Conservation (phyloP, 2,797 vertebrate genomes). For the Ctenopoma kingsleyae region DNA sequence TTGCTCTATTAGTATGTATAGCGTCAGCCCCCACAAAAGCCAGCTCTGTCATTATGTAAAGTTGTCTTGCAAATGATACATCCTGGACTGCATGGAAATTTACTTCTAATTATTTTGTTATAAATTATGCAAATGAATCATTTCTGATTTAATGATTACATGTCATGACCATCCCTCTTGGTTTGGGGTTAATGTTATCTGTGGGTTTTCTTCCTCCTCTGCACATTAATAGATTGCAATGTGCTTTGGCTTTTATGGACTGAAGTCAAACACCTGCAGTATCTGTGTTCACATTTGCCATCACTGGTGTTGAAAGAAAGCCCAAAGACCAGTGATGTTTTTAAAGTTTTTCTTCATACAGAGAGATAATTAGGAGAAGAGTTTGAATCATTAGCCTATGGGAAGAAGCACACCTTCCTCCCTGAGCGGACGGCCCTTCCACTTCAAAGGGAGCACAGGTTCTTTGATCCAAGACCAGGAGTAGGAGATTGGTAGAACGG, state of each 20-base stretch:
- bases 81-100: conserved; percentile 55
- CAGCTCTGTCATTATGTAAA: conserved; percentile 69
- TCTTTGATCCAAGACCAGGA: conserved; percentile 75
- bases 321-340: conserved; percentile 57
- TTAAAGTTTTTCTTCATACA: conserved; percentile 55
- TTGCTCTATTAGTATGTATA: conserved; percentile 76
- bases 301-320: conserved; percentile 45
- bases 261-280: conserved; percentile 68
- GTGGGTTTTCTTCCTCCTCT: conserved; percentile 65
- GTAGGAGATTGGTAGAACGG: conserved; percentile 56
- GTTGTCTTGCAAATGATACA: conserved; percentile 74
- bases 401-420: conserved; percentile 64
- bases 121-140: conserved; percentile 65
- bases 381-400: conserved; percentile 81
- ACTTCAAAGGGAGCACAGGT: conserved; percentile 75
- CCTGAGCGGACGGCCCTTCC: conserved; percentile 53
- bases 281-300: conserved; percentile 42
- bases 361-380: conserved; percentile 79
- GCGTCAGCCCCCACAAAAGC: conserved; percentile 71
- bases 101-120: conserved; percentile 68
- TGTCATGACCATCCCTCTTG: conserved; percentile 50
- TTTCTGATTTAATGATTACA: conserved; percentile 69
- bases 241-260: conserved; percentile 45
- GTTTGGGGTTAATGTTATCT: conserved; percentile 71
- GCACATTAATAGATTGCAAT: conserved; percentile 51